Evolutionary conservation across 2,113 vertebrate genomes (phyloP), one percentile per base, ranked within the genome.

Genomic region (Phaetusa simplex): DNA sequence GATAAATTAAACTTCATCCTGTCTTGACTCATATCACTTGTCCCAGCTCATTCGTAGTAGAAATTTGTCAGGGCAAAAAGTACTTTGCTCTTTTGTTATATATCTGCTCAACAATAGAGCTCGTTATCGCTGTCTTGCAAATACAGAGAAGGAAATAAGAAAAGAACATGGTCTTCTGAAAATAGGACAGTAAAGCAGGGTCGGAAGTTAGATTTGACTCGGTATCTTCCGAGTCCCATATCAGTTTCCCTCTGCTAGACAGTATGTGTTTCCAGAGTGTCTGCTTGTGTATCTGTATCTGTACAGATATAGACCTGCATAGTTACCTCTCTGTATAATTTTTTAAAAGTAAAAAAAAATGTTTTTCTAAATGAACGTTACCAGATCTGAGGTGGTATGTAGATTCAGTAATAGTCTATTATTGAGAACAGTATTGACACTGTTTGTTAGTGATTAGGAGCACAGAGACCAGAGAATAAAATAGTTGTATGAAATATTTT

Each of bases 71-170:
- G 15, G 53, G 50, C 43, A 85, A 87, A 82, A 91, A 65, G 5
- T 32, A 49, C 38, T 82, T 94, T 67, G 12, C 11, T 91, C 45
- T 73, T 93, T 85, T 84, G 32, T 76, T 82, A 61, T 52, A 8
- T 43, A 38, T 67, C 42, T 65, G 13, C 36, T 82, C 66, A 79
- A 47, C 65, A 82, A 49, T 85, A 65, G 43, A 79, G 23, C 45
- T 91, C 66, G 59, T 96, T 95, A 82, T 89, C 55, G 92, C 61
- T 79, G 42, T 72, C 91, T 95, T 80, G 70, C 49, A 90, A 96
- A 85, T 82, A 53, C 6, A 3, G 73, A 79, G 53, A 89, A 87
- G 47, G 32, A 87, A 91, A 71, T 82, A 89, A 94, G 23, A 94
- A 92, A 86, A 10, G 56, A 67, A 64, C 12, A 55, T n/a, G 26